Evolutionary conservation across 2,888 invertebrate genomes (phyloP).

Genomic region (Celastrina argiolus): DNA sequence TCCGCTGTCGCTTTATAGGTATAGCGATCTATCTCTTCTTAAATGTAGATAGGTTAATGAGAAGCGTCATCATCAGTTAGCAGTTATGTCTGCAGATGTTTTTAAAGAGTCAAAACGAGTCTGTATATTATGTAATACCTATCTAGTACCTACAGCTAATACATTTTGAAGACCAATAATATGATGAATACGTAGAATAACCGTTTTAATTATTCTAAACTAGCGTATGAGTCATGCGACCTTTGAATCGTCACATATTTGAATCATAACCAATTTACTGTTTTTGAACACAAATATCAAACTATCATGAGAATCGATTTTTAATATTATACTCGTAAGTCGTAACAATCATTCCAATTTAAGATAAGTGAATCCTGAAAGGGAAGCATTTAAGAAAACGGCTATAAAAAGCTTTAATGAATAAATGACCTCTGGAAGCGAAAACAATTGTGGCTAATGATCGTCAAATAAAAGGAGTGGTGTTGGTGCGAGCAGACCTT

Average conservation of each 20-base stretch:
- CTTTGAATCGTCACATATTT: neutral
- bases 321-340: neutral
- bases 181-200: neutral
- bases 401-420: constrained; percentile 28
- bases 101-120: no score
- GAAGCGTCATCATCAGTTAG: no score
- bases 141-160: no score
- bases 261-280: no score
- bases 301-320: neutral
- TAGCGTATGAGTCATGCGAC: neutral
- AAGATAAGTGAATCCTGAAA: constrained; percentile 30
- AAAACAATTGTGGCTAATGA: constrained; percentile 59
- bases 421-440: constrained; percentile 36
- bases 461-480: constrained; percentile 61
- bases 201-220: neutral
- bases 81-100: no score
- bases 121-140: no score
- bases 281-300: no score
- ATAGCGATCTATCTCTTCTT: no score
- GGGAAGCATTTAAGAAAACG: constrained; percentile 37
- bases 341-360: constrained; percentile 13
- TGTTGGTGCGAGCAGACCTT: constrained; percentile 55
- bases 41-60: no score
- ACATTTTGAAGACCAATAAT: neutral
- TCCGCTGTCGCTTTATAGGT: no score